Conservation (phyloP, 2,113 vertebrate species). For the Leucopternis melanops region DNA sequence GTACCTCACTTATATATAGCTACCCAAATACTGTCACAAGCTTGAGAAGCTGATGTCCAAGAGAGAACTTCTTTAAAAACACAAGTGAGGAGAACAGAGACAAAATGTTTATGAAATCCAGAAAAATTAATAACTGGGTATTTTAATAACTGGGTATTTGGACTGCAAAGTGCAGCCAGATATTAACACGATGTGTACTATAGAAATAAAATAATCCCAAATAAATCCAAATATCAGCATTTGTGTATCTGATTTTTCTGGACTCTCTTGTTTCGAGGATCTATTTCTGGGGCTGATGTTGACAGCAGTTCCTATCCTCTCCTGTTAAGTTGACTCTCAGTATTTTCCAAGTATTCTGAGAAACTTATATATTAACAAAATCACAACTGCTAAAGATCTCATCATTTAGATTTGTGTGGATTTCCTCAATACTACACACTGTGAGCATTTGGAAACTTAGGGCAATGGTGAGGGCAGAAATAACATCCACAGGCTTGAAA, state of each 20-base stretch:
- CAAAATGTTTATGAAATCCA: not conserved
- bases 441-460: not conserved
- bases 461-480: not conserved
- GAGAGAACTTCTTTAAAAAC: not conserved
- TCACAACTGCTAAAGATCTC: not conserved
- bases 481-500: not conserved
- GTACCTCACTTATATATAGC: not conserved
- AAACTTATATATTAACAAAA: not conserved
- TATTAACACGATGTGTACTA: not conserved
- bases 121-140: not conserved
- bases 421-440: not conserved
- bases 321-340: fast-evolving
- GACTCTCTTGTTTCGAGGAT: not conserved
- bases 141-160: not conserved
- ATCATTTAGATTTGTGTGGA: not conserved
- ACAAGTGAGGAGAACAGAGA: not conserved
- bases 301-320: not conserved
- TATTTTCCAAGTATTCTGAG: not conserved
- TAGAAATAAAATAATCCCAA: not conserved
- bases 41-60: not conserved
- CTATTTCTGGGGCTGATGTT: not conserved
- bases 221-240: not conserved
- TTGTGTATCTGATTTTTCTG: not conserved
- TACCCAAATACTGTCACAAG: not conserved
- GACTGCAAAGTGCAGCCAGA: not conserved